These are phyloP conservation scores for Meghimatium bilineatum DNA, from an alignment of 2,888 invertebrate genomes.

Conservation along the genomic window DNA sequence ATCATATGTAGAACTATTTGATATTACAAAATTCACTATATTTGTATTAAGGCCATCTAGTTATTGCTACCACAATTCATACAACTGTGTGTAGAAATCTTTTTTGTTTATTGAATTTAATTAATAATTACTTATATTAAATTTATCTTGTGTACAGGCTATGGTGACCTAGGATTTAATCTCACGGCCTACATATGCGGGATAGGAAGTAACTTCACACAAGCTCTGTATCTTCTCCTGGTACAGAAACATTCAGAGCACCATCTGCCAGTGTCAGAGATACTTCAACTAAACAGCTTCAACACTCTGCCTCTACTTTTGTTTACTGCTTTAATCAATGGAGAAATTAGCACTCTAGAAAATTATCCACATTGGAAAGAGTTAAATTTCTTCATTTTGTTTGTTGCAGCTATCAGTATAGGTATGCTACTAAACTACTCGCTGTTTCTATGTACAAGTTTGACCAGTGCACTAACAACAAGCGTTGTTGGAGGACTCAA, in stretches of 20 bases:
- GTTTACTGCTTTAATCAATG: constrained; percentile 61
- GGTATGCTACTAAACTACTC: constrained; percentile 78
- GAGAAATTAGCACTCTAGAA: constrained; percentile 62
- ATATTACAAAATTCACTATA: too few species aligned
- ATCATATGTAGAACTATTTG: too few species aligned
- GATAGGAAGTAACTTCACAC: constrained; percentile 76
- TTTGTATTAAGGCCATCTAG: too few species aligned
- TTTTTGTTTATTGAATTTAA: too few species aligned
- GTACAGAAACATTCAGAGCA: constrained; percentile 75
- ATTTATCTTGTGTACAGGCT: constrained; percentile 65
- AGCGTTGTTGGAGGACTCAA: constrained; percentile 78
- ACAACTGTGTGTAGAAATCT: too few species aligned
- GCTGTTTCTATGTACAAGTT: constrained; percentile 77
- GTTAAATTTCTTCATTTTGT: constrained; percentile 69
- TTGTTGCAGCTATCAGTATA: constrained; percentile 68
- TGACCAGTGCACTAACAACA: constrained; percentile 78
- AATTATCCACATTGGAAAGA: constrained; percentile 53
- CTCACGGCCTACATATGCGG: constrained; percentile 76
- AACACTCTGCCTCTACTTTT: constrained; percentile 76
- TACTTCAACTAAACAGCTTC: constrained; percentile 76
- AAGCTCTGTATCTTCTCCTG: constrained; percentile 77
- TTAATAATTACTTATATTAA: not conserved
- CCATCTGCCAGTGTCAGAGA: constrained; percentile 73
- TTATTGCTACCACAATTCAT: too few species aligned
- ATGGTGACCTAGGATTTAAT: constrained; percentile 77